phyloP scores from a whole-genome alignment of 35 echinoderm and acorn worm genomes.

The Stichopus chloronotus region DNA sequence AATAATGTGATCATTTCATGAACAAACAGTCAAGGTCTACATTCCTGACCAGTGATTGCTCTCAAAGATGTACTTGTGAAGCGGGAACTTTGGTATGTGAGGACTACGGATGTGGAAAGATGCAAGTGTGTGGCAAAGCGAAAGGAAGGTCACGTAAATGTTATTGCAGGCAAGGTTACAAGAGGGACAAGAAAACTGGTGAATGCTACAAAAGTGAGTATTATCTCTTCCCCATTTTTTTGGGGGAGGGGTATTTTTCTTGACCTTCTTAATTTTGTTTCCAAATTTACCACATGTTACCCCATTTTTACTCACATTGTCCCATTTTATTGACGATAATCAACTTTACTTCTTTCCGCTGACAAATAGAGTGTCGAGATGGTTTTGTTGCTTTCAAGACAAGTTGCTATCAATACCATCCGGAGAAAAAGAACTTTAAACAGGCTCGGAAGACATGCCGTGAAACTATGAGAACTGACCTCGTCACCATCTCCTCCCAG shows the following conservation, averaged over 20 bases:
- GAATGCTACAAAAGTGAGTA: conserved; percentile 42
- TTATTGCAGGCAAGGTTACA: conserved; percentile 8
- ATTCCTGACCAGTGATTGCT: conserved; percentile 28
- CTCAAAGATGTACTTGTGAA: conserved; percentile 11
- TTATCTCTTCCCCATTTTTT: neutral
- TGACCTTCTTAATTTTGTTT: too few relatives aligned
- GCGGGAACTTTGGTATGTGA: conserved; percentile 33
- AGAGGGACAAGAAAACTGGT: neutral
- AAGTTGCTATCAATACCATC: conserved; percentile 19
- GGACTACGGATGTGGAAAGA: neutral
- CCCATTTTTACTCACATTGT: neutral
- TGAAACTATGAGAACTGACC: neutral
- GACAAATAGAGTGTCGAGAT: neutral
- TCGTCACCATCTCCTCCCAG: neutral
- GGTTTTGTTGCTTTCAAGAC: conserved; percentile 7
- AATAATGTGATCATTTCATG: neutral
- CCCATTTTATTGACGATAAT: neutral
- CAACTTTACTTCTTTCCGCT: neutral
- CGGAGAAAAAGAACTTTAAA: conserved; percentile 8
- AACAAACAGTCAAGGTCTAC: neutral
- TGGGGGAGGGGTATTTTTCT: too few relatives aligned
- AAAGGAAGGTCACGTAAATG: neutral
- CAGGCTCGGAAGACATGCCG: conserved; percentile 6
- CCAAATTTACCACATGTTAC: too few relatives aligned
- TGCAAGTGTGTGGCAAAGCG: neutral